Percentiles rank a stretch among this genome's conserved stretches.
Evolutionary conservation across 2,797 vertebrate species (phyloP).

Genomic region (Microcaecilia unicolor): DNA sequence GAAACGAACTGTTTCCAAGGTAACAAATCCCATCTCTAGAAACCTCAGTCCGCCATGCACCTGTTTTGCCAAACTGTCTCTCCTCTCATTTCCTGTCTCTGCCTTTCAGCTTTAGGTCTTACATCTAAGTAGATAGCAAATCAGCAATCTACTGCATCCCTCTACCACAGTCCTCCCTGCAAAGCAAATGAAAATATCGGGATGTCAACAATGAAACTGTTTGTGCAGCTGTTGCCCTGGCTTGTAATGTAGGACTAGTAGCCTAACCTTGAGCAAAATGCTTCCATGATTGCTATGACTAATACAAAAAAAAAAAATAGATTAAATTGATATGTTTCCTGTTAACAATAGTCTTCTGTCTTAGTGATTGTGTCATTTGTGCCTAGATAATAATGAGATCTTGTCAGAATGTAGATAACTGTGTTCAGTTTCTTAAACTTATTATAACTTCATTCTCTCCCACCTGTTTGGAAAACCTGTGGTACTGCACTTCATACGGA

Average conservation of each 20-base stretch:
- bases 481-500: too few species aligned
- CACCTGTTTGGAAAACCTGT: too few species aligned
- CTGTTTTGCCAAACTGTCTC: too few species aligned
- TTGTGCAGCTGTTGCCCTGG: conserved; percentile 1
- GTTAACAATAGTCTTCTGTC: conserved; percentile 7
- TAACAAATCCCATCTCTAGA: conserved; percentile 36
- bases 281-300: conserved; percentile 16
- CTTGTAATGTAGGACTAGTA: conserved; percentile 13
- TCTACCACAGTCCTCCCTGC: conserved; percentile 4
- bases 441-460: too few species aligned
- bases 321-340: conserved; percentile 12
- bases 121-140: not conserved
- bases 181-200: conserved; percentile 18
- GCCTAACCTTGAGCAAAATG: conserved; percentile 21
- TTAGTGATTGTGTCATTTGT: conserved; percentile 5
- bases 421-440: too few species aligned
- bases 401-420: conserved; percentile 5
- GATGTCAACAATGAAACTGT: conserved; percentile 32
- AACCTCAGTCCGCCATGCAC: too few species aligned
- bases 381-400: not conserved
- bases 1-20: conserved; percentile 48
- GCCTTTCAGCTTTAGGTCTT: conserved; percentile 9
- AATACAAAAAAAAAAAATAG: too few species aligned
- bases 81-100: conserved; percentile 15
- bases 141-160: conserved; percentile 13